phyloP scores from a whole-genome alignment of 2,888 invertebrate species.

The Idaea biselata region DNA sequence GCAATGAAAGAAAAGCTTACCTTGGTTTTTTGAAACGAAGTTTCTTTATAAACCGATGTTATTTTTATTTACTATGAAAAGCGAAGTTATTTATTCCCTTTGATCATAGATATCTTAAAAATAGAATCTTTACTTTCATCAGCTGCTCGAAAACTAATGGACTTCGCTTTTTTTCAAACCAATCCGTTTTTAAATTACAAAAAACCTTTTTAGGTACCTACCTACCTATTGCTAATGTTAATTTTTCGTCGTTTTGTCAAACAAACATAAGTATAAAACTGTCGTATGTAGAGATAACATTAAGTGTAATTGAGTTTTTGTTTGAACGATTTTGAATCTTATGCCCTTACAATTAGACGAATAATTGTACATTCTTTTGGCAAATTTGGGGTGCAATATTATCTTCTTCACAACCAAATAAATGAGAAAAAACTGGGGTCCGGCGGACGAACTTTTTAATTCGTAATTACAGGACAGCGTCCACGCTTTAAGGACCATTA shows the following conservation, averaged over 20 bases:
- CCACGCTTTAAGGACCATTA: constrained; percentile 78
- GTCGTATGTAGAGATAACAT: constrained; percentile 69
- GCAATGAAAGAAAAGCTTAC: neutral
- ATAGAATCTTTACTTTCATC: constrained; percentile 7
- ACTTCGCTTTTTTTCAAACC: constrained; percentile 14
- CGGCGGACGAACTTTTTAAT: constrained; percentile 77
- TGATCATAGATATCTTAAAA: constrained; percentile 16
- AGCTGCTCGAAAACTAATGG: neutral
- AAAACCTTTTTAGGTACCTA: constrained; percentile 28
- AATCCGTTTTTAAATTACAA: constrained; percentile 33
- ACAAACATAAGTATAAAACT: constrained; percentile 59
- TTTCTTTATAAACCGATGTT: constrained; percentile 17
- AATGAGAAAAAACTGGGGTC: constrained; percentile 76
- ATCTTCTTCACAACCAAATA: constrained; percentile 73
- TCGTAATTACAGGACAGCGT: constrained; percentile 79
- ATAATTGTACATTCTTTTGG: constrained; percentile 23
- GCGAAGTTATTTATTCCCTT: constrained; percentile 11
- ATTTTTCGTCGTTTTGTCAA: constrained; percentile 63
- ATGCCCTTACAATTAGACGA: constrained; percentile 26
- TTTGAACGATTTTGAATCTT: constrained; percentile 43
- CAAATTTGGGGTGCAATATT: constrained; percentile 69
- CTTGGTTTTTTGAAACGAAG: constrained; percentile 19
- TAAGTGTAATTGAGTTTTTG: constrained; percentile 64
- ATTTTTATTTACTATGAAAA: constrained; percentile 15
- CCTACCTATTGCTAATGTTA: constrained; percentile 68